These are phyloP conservation scores for Geotrupes spiniger DNA, from an alignment of 2,888 invertebrate genomes.

Conservation along the genomic window DNA sequence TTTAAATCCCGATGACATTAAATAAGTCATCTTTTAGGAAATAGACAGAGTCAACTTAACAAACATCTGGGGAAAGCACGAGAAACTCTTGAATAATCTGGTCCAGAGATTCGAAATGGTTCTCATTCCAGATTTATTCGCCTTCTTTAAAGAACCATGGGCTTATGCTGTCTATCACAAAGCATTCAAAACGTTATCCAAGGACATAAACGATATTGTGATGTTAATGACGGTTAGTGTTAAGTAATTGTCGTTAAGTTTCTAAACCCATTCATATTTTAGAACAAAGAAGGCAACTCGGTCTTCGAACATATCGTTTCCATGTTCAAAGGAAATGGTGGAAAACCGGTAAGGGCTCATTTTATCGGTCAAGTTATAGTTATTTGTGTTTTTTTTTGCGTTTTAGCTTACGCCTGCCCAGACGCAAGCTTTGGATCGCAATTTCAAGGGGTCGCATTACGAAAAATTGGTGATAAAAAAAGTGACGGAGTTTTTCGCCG, in stretches of 20 bases:
- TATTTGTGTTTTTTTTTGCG: too few species aligned
- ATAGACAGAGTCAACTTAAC: constrained; percentile 13
- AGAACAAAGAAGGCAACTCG: too few species aligned
- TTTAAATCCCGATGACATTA: background rate
- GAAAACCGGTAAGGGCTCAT: constrained; percentile 2
- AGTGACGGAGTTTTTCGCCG: constrained; percentile 19
- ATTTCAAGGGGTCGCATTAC: constrained; percentile 15
- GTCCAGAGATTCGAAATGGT: constrained; percentile 59
- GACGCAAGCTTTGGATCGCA: constrained; percentile 2
- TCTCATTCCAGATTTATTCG: constrained; percentile 63
- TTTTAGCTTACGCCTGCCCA: constrained; percentile 11
- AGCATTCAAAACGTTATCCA: constrained; percentile 53
- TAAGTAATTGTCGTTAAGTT: too few species aligned
- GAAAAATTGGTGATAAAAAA: constrained; percentile 16
- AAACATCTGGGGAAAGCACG: constrained; percentile 68
- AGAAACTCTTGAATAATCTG: constrained; percentile 67
- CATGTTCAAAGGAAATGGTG: too few species aligned
- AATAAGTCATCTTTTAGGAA: background rate
- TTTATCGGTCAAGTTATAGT: too few species aligned
- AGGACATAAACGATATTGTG: constrained; percentile 38
- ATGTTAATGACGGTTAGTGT: constrained; percentile 22
- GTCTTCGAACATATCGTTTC: too few species aligned
- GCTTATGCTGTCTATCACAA: constrained; percentile 62
- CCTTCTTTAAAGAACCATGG: constrained; percentile 67
- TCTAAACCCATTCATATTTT: too few species aligned